Evolutionary conservation across 2,888 invertebrate species (phyloP).

Genomic region (Pristionchus japonicus): DNA sequence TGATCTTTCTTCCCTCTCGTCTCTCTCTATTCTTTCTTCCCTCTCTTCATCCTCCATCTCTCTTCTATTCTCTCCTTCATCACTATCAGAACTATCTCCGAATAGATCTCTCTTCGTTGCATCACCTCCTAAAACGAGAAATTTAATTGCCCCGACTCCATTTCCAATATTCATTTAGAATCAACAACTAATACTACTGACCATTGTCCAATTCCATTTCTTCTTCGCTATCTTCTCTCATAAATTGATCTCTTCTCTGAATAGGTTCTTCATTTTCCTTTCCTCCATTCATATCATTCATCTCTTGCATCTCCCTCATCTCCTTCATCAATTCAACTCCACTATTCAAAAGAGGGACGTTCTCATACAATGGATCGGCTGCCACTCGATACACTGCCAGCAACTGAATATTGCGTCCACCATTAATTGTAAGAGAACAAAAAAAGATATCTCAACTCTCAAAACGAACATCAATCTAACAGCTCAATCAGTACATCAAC

Average conservation of each 20-base stretch:
- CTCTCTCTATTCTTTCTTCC: slow-evolving; percentile 11
- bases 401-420: too few relatives aligned
- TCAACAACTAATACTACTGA: background rate
- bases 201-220: slow-evolving; percentile 20
- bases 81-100: slow-evolving; percentile 51
- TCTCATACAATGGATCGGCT: slow-evolving; percentile 30
- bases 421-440: too few relatives aligned
- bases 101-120: slow-evolving; percentile 24
- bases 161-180: too few relatives aligned
- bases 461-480: too few relatives aligned
- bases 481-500: too few relatives aligned
- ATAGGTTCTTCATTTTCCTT: slow-evolving; percentile 19
- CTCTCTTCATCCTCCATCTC: background rate
- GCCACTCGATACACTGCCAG: slow-evolving; percentile 14
- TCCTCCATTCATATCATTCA: background rate
- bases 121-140: background rate
- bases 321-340: slow-evolving; percentile 24
- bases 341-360: slow-evolving; percentile 24
- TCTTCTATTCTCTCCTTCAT: slow-evolving; percentile 48
- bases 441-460: too few relatives aligned
- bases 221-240: background rate
- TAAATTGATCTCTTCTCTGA: background rate
- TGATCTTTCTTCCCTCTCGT: background rate
- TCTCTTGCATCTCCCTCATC: background rate
- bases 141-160: background rate